A percentile compares a stretch with the other conserved stretches of the same genome.
These are phyloP conservation scores for Electrona antarctica DNA, from an alignment of 2,113 vertebrate species.

Conservation along the genomic window DNA sequence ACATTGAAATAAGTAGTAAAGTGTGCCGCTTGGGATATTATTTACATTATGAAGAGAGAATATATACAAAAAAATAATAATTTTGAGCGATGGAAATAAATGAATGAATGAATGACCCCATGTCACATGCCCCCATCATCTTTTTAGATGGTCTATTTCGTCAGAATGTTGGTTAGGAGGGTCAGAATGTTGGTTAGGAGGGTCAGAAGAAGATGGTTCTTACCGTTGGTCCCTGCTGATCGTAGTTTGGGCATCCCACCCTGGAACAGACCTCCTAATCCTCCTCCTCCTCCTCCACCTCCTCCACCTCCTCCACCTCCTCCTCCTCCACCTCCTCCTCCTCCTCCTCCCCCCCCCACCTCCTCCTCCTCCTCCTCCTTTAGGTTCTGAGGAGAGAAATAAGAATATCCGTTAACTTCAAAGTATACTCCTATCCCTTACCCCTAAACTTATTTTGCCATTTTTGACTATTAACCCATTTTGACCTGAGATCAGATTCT, in stretches of 20 bases:
- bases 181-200: not conserved
- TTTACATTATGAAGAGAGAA: too few relatives aligned
- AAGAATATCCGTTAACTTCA: not conserved
- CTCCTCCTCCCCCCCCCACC: conserved; percentile 63
- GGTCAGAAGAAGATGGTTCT: not conserved
- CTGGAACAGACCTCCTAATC: conserved; percentile 92
- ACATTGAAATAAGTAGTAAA: too few relatives aligned
- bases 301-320: conserved; percentile 44
- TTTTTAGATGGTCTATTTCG: too few relatives aligned
- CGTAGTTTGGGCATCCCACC: conserved; percentile 94
- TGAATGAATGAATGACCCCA: too few relatives aligned
- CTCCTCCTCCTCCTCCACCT: conserved; percentile 70
- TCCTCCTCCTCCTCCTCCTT: conserved; percentile 75
- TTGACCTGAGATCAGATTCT: too few relatives aligned
- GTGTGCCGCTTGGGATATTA: too few relatives aligned
- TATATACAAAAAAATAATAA: too few relatives aligned
- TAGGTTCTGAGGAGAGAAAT: conserved; percentile 85
- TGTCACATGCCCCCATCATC: too few relatives aligned
- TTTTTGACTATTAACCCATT: too few relatives aligned
- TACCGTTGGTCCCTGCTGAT: conserved; percentile 81
- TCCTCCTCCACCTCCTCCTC: conserved; percentile 70
- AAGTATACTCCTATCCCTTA: not conserved
- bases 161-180: too few relatives aligned
- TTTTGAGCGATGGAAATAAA: too few relatives aligned
- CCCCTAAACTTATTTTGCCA: too few relatives aligned